Base-by-base conservation (phyloP, 2,113 vertebrate genomes). In the Ophthalmolycus amberensis region DNA sequence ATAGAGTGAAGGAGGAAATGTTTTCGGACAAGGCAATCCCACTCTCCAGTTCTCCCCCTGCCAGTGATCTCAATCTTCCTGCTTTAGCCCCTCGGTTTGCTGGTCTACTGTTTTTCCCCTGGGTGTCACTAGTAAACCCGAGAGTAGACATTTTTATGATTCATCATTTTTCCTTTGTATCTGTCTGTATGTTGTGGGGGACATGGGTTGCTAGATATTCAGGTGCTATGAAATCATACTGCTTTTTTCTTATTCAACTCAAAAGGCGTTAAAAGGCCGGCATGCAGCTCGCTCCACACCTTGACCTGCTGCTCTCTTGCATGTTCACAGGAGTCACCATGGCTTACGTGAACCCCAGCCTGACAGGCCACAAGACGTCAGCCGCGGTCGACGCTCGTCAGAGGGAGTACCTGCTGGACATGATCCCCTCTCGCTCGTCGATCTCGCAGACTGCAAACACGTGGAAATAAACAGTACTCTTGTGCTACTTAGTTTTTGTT, bases 331-430 rank as follows among this genome's bases (percentile, higher is more conserved):
- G 97, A 10, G 97, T 98, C 75, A 96, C 97, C 5, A 95, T 99
- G 87, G 95, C 97, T 11, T 99, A 98, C 1, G 96, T 99, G 74
- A 97, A 96, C 85, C 97, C 98, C 9, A 95, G 96, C 60, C 90
- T 99, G 90, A 91, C 97, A 0, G 96, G 97, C 67, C 98, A 99
- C 93, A 99, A 99, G 92, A 94, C 94, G 0, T 95, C 95, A 3
- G 89, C 96, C 0, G 91, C 96, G 0, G 95, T 96, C 0, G 96
- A 98, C 79, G 97, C 99, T 58, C 97, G 98, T 80, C 98, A 99
- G 94, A 97, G 98, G 65, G 98, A 99, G 83, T 99, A 98, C 90
- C 97, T 99, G 81, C 95, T 99, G 88, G 97, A 98, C 93, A 99
- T 99, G 97, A 98, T 99, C 87, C 98, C 98, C 44, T 97, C 98